These are phyloP conservation scores for Ischnus inquisitorius DNA, from an alignment of 2,888 invertebrate genomes.

Conservation along the genomic window DNA sequence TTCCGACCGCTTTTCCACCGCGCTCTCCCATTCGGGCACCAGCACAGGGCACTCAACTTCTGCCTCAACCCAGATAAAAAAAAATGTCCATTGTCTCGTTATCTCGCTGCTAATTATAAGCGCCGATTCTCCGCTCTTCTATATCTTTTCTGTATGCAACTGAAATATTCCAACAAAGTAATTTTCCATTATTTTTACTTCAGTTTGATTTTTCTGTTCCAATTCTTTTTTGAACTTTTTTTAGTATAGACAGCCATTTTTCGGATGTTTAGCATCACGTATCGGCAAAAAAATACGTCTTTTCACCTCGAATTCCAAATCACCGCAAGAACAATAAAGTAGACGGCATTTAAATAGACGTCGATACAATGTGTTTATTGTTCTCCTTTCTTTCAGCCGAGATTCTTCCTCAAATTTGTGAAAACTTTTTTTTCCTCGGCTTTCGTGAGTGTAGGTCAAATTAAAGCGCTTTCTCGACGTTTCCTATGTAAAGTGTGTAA, in stretches of 20 bases:
- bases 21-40: slow-evolving; percentile 27
- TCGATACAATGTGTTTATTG: no score
- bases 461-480: background rate
- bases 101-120: slow-evolving; percentile 78
- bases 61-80: slow-evolving; percentile 58
- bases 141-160: background rate
- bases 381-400: background rate
- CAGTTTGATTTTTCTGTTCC: no score
- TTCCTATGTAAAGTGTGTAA: background rate
- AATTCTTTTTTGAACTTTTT: no score
- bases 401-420: background rate
- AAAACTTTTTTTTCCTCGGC: background rate
- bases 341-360: no score
- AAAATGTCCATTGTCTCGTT: slow-evolving; percentile 31
- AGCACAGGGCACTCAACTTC: slow-evolving; percentile 70
- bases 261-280: no score
- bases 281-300: no score
- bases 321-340: no score
- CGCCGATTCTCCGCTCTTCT: slow-evolving; percentile 69
- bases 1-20: slow-evolving; percentile 28
- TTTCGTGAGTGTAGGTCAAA: background rate
- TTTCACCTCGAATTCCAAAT: no score
- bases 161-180: no score
- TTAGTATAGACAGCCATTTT: no score
- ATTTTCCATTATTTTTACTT: background rate